Conservation (phyloP, 2,888 invertebrate species). For the Pomacea canaliculata region DNA sequence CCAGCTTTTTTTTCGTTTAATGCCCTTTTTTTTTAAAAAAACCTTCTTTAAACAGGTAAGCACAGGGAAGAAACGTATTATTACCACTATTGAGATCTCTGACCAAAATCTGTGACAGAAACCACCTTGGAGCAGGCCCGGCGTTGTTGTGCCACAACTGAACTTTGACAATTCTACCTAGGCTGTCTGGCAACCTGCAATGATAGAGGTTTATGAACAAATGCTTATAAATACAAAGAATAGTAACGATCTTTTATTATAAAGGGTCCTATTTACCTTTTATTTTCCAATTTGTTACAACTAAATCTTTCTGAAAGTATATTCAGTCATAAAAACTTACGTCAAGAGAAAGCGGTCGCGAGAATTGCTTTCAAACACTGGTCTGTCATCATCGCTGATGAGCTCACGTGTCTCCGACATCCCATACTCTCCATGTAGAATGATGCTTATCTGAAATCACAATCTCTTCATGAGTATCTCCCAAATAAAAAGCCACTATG, state of each 20-base stretch:
- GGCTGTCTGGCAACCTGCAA: slow-evolving; percentile 64
- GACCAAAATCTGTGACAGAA: slow-evolving; percentile 66
- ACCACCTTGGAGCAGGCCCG: slow-evolving; percentile 69
- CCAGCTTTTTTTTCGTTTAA: no score
- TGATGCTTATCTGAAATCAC: slow-evolving; percentile 67
- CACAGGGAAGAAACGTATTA: neutral
- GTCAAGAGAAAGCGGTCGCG: slow-evolving; percentile 68
- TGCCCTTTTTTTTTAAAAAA: no score
- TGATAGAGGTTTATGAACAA: no score
- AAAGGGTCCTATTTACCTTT: no score
- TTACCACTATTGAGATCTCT: slow-evolving; percentile 65
- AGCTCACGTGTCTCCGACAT: slow-evolving; percentile 70
- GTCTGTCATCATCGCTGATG: slow-evolving; percentile 59
- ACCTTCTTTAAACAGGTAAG: no score
- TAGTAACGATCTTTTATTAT: no score
- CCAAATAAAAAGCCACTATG: neutral
- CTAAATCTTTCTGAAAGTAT: no score
- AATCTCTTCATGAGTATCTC: no score
- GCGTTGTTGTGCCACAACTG: slow-evolving; percentile 71
- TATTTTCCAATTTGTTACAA: no score
- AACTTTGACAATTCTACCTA: slow-evolving; percentile 67
- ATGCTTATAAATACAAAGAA: no score
- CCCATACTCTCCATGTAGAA: slow-evolving; percentile 69
- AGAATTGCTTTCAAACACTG: slow-evolving; percentile 68
- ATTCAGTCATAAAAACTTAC: slow-evolving; percentile 48